These are phyloP conservation scores for Pipistrellus pipistrellus DNA, from an alignment of 2,797 vertebrate species.

Conservation along the genomic window DNA sequence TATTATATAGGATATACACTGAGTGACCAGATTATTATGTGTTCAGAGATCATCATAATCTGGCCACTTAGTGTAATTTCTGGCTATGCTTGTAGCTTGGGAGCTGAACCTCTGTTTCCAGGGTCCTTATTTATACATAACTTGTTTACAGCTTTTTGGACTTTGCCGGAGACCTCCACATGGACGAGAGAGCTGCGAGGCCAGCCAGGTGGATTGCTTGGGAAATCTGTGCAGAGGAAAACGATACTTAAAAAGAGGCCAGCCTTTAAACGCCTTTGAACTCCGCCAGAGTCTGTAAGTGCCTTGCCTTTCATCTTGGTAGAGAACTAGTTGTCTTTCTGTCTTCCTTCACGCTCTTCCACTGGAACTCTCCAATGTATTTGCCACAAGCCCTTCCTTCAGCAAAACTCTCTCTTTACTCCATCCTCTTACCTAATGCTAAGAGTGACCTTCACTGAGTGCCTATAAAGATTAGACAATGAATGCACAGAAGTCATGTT, in stretches of 20 bases:
- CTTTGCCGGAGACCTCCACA: conserved; percentile 46
- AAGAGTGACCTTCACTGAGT: not conserved
- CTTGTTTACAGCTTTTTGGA: conserved; percentile 6
- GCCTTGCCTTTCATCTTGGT: conserved; percentile 36
- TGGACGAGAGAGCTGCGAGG: not conserved
- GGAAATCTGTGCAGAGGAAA: conserved; percentile 43
- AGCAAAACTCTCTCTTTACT: not conserved
- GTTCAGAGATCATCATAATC: too few relatives aligned
- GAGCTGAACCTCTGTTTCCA: not conserved
- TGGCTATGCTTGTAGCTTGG: not conserved
- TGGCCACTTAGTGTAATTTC: not conserved
- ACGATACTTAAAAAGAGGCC: not conserved
- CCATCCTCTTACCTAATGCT: not conserved
- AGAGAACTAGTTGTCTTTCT: conserved; percentile 27
- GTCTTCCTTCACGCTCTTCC: conserved; percentile 18
- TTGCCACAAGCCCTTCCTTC: not conserved
- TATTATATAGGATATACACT: too few relatives aligned
- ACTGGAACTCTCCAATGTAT: not conserved
- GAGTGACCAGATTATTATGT: too few relatives aligned
- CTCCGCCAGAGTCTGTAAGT: not conserved
- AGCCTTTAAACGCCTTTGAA: conserved; percentile 37
- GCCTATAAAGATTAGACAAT: not conserved
- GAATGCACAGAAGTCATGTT: not conserved
- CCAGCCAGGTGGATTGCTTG: not conserved
- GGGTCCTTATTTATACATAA: not conserved